Evolutionary conservation across 2,113 vertebrate species (phyloP).

Genomic region (Scomber japonicus): DNA sequence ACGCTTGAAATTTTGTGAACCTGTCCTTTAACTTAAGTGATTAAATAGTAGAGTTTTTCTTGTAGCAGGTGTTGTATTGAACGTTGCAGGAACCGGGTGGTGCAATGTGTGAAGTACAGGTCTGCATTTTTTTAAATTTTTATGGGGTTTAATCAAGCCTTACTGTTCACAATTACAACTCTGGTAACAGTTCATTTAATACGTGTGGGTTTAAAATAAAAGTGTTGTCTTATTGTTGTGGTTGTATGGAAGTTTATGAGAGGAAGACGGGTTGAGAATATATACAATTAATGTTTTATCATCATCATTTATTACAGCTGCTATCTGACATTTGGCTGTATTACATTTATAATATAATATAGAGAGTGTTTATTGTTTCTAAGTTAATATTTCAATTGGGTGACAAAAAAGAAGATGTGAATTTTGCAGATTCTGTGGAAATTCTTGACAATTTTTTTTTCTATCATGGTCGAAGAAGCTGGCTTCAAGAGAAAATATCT

Average conservation of each 20-base stretch:
- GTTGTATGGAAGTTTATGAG: conserved; percentile 18
- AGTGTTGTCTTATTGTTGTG: conserved; percentile 24
- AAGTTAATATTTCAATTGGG: conserved; percentile 40
- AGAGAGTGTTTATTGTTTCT: conserved; percentile 30
- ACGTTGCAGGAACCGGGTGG: conserved; percentile 20
- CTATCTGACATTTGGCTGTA: conserved; percentile 44
- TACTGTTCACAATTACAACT: conserved; percentile 39
- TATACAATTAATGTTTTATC: background rate
- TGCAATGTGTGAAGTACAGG: conserved; percentile 47
- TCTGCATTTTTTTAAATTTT: background rate
- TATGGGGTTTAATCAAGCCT: conserved; percentile 35
- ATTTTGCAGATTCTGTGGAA: conserved; percentile 2
- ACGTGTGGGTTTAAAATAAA: conserved; percentile 7
- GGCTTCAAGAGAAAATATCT: conserved; percentile 70
- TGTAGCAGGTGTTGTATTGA: conserved; percentile 16
- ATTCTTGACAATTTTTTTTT: conserved; percentile 47
- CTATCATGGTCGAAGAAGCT: conserved; percentile 72
- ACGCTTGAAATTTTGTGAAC: too few relatives aligned
- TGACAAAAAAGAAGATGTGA: conserved; percentile 9
- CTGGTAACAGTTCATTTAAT: conserved; percentile 18
- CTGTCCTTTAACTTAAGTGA: too few relatives aligned
- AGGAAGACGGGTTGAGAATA: conserved; percentile 16
- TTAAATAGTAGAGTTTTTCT: conserved; percentile 35
- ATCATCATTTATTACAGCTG: conserved; percentile 21
- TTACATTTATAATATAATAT: conserved; percentile 17